Base-by-base conservation (phyloP, 2,797 vertebrate species). In the Rhynchotus rufescens region DNA sequence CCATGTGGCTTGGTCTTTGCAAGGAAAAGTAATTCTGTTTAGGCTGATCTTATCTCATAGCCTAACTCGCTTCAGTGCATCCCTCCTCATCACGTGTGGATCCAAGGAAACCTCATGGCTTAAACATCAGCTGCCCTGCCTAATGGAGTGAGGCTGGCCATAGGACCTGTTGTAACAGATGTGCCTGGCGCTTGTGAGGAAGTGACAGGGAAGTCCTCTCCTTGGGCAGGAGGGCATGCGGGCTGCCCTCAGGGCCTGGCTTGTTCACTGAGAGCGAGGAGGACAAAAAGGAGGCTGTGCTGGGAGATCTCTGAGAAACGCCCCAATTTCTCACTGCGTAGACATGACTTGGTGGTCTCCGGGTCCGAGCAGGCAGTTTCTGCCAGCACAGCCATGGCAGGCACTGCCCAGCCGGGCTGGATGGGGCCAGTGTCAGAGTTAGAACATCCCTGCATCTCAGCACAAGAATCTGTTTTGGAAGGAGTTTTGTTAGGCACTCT, bases 11-110 rank as follows among this genome's bases (percentile, higher is more conserved):
- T 80, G 44, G 42, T 68, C 74, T 74, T 74, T 72, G 47, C 54
- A 77, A 82, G 59, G 56, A 80, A 69, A 75, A 80, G 72, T 6
- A 32, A 11, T 78, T 69, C 72, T 84, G 16, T 64, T 77, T 71
- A 85, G 64, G 44, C 13, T 73, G 47, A 10, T 36, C 20, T 66
- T 80, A 5, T 20, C 45, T 44, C 10, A 47, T 0, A 0, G 71
- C 45, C 42, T 54, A 61, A 71, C 52, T 42, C 54, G 56, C 45
- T 54, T 74, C 68, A 66, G n/a, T 44, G 28, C 20, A 20, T 32
- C 71, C 52, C 12, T 84, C 72, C 76, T 75, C 15, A 2, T 74
- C 65, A n/a, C 11, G n/a, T 1, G 1, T 36, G 66, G 59, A 84
- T 74, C 40, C 57, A 72, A 65, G 34, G 38, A 23, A 51, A 51